Evolutionary conservation across 64 coral and sea anemone species (phyloP), one percentile per base, ranked within the genome.

Genomic region (Montipora foliosa): DNA sequence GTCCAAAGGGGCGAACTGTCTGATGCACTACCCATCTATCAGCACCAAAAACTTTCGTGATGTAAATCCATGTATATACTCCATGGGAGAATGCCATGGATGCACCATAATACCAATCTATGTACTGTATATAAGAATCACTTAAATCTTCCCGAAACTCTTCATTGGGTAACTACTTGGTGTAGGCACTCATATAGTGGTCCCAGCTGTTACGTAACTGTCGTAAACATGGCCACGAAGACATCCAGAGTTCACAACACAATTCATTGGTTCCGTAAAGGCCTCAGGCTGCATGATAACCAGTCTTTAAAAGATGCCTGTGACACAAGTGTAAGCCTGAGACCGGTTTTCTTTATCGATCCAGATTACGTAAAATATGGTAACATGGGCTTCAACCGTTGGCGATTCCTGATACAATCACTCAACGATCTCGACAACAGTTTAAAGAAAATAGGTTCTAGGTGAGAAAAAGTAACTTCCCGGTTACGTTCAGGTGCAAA

Each of bases 241-340:
- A n/a, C 17, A 12, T 68, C 7, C 11, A 64, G 77, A 72, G 69
- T 72, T 5, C 83, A 93, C 53, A 75, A 88, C 47, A 93, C 92
- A 11, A 88, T 93, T 51, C 92, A 93, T 10, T 93, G 92, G 92
- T 93, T 93, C 62, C 92, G 92, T 74, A 93, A 93, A 67, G 92
- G 92, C 46, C 74, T 93, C 25, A 76, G 92, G 5, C 75, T 93
- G 21, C 92, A 93, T 48, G 92, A 93, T 59, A 93, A 93, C 60
- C 84, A 76, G 4, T 68, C 84, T 11, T 74, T 93, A 4, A 93
- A 72, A 49, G 92, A 93, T 81, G 92, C 92, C 0, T 93, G 74
- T 74, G 92, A 88, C 16, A 88, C 92, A 37, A 93, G 92, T 93
- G 46, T 88, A 20, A 93, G 55, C 25, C 53, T 93, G 49, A 62